Conservation (phyloP, 2,888 invertebrate genomes). For the Plusia festucae region DNA sequence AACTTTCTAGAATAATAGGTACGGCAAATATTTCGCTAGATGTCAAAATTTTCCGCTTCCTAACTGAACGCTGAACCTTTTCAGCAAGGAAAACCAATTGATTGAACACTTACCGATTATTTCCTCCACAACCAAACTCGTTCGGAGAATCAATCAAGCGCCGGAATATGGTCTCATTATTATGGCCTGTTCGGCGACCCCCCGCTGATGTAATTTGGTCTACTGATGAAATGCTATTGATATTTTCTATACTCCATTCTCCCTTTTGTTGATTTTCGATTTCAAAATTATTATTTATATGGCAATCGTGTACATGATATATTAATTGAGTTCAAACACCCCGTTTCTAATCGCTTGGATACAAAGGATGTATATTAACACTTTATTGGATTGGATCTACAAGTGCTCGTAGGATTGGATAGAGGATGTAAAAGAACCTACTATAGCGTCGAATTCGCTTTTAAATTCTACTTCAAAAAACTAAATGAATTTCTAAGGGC, state of each 20-base stretch:
- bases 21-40: constrained; percentile 26
- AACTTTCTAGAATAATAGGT: constrained; percentile 7
- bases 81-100: constrained; percentile 46
- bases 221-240: neutral
- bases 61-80: constrained; percentile 21
- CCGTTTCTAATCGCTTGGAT: neutral
- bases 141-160: constrained; percentile 37
- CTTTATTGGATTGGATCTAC: neutral
- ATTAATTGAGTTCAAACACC: neutral
- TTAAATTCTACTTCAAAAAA: neutral
- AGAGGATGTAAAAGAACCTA: too few relatives aligned
- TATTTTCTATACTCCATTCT: neutral
- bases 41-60: constrained; percentile 39
- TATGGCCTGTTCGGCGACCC: constrained; percentile 18
- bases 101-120: constrained; percentile 35
- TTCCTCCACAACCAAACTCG: constrained; percentile 30
- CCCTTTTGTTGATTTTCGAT: neutral
- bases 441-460: neutral
- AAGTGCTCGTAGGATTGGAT: too few relatives aligned
- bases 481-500: neutral
- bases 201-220: constrained; percentile 34
- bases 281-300: neutral
- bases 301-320: neutral
- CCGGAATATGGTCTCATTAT: constrained; percentile 12
- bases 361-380: neutral